These are phyloP conservation scores for Thripadectes ignobilis DNA, from an alignment of 2,797 vertebrate genomes.

Conservation along the genomic window DNA sequence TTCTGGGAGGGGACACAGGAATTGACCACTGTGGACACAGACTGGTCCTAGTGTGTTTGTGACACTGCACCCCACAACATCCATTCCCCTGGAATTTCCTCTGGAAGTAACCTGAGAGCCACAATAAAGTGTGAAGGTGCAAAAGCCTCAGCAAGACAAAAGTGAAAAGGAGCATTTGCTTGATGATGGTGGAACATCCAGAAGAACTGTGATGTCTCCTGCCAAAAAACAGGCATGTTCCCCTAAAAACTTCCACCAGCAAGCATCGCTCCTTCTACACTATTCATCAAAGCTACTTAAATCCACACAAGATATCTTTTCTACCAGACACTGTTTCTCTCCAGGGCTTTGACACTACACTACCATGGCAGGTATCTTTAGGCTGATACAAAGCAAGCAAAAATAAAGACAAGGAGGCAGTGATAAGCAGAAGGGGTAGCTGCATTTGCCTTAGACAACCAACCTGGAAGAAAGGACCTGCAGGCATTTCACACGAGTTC, in stretches of 20 bases:
- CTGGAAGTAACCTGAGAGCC: neutral
- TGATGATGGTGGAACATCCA: neutral
- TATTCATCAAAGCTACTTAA: neutral
- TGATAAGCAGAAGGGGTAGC: neutral
- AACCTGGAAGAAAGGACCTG: neutral
- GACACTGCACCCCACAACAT: neutral
- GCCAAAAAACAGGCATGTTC: neutral
- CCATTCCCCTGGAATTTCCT: neutral
- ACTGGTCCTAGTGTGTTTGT: fast-evolving
- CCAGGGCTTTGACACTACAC: neutral
- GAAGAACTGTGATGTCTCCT: neutral
- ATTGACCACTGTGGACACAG: neutral
- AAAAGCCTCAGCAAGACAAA: neutral
- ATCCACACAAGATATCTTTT: neutral
- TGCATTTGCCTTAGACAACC: neutral
- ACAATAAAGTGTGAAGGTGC: neutral
- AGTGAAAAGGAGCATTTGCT: neutral
- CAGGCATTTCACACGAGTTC: neutral
- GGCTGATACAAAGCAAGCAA: neutral
- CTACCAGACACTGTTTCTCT: neutral
- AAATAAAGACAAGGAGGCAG: neutral
- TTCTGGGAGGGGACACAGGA: neutral
- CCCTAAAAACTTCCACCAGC: neutral
- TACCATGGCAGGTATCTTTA: neutral
- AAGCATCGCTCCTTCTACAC: neutral